Percentiles rank a stretch among this genome's conserved stretches.
These are phyloP conservation scores for Steinernema scapterisci DNA, from an alignment of 2,888 invertebrate genomes.

Conservation along the genomic window DNA sequence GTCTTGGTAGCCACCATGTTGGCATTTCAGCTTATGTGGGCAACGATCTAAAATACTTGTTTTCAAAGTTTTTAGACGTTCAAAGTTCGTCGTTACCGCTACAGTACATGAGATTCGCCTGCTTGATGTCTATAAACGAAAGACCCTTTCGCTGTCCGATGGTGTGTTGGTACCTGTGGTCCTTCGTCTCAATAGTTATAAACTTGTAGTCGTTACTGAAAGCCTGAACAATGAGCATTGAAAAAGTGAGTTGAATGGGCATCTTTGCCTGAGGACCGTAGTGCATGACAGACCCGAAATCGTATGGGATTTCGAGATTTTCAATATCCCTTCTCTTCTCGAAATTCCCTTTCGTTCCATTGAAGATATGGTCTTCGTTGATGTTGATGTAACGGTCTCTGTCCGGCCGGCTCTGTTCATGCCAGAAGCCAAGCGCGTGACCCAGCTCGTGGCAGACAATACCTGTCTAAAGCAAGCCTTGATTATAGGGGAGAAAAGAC, in stretches of 20 bases:
- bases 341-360: conserved; percentile 54
- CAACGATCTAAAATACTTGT: conserved; percentile 47
- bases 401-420: conserved; percentile 54
- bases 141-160: conserved; percentile 54
- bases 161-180: conserved; percentile 55
- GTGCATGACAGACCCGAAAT: conserved; percentile 56
- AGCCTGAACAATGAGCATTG: conserved; percentile 42
- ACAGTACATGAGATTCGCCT: conserved; percentile 52
- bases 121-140: conserved; percentile 57
- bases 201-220: conserved; percentile 53
- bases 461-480: conserved; percentile 48
- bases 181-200: conserved; percentile 54
- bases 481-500: not conserved
- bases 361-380: conserved; percentile 48
- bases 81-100: conserved; percentile 37
- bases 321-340: conserved; percentile 48
- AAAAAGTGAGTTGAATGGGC: not conserved
- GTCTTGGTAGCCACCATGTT: conserved; percentile 54
- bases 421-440: conserved; percentile 57
- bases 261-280: conserved; percentile 45
- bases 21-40: conserved; percentile 40
- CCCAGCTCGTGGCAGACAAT: conserved; percentile 58
- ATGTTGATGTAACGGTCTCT: conserved; percentile 52
- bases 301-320: conserved; percentile 51
- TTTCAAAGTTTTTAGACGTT: not conserved